A percentile compares a stretch with the other conserved stretches of the same genome.
Conservation (phyloP, 2,113 vertebrate species). For the Edolisoma coerulescens region DNA sequence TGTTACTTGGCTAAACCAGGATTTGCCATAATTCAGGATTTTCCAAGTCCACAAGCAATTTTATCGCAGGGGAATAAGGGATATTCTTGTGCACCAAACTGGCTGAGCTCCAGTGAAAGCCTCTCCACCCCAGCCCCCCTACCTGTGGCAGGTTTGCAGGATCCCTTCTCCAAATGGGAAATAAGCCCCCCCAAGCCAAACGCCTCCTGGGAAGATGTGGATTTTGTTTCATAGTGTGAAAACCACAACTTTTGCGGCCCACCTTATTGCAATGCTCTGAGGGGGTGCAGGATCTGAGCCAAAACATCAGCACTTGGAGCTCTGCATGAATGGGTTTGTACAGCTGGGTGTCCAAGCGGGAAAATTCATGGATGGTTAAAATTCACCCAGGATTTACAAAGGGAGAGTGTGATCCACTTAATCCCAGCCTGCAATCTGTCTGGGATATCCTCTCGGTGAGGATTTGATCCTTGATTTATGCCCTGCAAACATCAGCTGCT, state of each 20-base stretch:
- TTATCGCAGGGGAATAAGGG: neutral
- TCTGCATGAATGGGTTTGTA: neutral
- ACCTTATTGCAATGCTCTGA: accelerated
- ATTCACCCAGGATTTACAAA: neutral
- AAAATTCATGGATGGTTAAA: neutral
- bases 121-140: neutral
- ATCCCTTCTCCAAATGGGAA: neutral
- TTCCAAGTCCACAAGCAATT: neutral
- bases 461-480: neutral
- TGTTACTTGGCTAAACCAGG: neutral
- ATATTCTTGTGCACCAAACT: neutral
- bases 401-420: neutral
- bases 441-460: accelerated
- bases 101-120: neutral
- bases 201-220: neutral
- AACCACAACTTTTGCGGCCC: neutral
- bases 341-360: neutral
- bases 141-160: neutral
- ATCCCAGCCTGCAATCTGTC: neutral
- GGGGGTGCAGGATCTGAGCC: neutral
- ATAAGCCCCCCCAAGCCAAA: accelerated
- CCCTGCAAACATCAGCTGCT: neutral
- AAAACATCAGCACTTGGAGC: neutral
- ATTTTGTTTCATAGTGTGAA: neutral
- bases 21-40: neutral